Percentiles rank a stretch among this genome's conserved stretches.
These are phyloP conservation scores for Actenoides lindsayi DNA, from an alignment of 2,113 vertebrate genomes.

Conservation along the genomic window DNA sequence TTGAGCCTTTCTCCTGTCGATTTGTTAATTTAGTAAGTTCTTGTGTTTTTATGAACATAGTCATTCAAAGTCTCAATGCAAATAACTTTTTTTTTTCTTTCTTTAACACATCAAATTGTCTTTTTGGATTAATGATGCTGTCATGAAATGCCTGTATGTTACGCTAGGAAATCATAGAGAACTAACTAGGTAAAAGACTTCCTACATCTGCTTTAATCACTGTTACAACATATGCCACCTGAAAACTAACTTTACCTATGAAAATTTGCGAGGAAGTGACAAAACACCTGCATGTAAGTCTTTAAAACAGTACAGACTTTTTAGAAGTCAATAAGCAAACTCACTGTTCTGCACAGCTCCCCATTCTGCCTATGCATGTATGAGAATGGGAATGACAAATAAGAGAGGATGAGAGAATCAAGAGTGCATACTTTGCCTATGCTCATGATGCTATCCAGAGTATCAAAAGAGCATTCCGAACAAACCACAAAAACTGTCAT, in stretches of 20 bases:
- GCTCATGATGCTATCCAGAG: not conserved
- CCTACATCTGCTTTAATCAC: not conserved
- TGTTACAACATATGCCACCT: not conserved
- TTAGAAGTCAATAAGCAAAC: not conserved
- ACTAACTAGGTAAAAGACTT: not conserved
- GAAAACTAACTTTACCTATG: not conserved
- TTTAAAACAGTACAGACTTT: conserved; percentile 1
- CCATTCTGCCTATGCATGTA: not conserved
- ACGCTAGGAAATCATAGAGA: not conserved
- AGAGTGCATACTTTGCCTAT: not conserved
- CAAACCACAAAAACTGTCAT: conserved; percentile 22
- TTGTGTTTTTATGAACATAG: not conserved
- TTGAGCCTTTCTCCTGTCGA: not conserved
- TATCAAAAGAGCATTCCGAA: conserved; percentile 20
- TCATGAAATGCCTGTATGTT: not conserved
- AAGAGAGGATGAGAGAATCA: not conserved
- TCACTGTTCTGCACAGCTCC: not conserved
- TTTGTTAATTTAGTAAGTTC: not conserved
- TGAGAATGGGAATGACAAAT: conserved; percentile 3
- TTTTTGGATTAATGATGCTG: not conserved
- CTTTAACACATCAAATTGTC: not conserved
- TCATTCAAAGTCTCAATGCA: not conserved
- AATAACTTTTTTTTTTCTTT: not conserved
- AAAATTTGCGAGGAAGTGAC: not conserved
- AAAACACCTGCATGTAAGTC: not conserved